phyloP scores from a whole-genome alignment of 2,888 invertebrate species.

The Cantharis rustica region DNA sequence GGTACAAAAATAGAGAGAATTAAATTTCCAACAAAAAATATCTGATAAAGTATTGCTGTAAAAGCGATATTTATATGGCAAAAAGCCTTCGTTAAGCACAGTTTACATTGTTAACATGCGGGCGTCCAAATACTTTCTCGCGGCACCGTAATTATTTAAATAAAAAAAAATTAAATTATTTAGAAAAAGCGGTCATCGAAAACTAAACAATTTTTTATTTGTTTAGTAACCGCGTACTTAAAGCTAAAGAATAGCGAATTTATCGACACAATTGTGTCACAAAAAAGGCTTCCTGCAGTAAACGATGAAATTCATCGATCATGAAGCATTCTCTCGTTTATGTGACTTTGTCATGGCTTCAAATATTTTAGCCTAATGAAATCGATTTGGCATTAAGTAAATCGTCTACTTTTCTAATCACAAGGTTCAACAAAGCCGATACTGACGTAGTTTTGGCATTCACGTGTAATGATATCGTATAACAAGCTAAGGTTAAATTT shows the following conservation, averaged over 20 bases:
- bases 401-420: background rate
- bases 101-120: too few species aligned
- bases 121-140: too few species aligned
- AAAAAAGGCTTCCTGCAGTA: background rate
- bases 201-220: background rate
- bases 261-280: background rate
- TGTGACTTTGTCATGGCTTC: background rate
- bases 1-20: too few species aligned
- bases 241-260: background rate
- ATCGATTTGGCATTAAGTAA: background rate
- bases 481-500: background rate
- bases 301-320: background rate
- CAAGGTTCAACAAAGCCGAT: background rate
- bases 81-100: too few species aligned
- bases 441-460: background rate
- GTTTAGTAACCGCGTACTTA: background rate
- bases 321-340: background rate
- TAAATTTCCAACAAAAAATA: too few species aligned
- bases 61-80: too few species aligned
- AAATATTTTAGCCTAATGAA: background rate
- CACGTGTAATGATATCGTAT: background rate
- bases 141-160: too few species aligned
- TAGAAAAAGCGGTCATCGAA: background rate
- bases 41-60: too few species aligned
- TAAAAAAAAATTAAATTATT: too few species aligned